These are phyloP conservation scores for Lamproptera curius DNA, from an alignment of 2,888 invertebrate genomes.

Conservation along the genomic window DNA sequence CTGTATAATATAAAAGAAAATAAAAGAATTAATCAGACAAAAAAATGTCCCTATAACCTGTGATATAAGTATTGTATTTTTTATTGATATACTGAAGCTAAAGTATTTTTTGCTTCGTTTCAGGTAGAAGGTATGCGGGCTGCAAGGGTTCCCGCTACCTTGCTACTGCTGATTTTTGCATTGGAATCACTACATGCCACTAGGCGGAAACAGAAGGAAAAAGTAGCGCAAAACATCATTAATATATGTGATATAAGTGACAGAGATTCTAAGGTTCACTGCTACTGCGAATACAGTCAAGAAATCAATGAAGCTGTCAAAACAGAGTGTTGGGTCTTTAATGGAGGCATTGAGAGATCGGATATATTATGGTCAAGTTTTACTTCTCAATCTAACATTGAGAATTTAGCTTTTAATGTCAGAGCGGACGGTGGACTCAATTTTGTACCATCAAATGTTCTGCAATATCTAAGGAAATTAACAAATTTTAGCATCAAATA, in stretches of 20 bases:
- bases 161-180: constrained; percentile 71
- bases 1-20: too few relatives aligned
- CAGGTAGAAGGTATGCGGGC: constrained; percentile 75
- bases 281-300: constrained; percentile 81
- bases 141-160: constrained; percentile 69
- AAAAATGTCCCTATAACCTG: too few relatives aligned
- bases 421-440: constrained; percentile 83
- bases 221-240: constrained; percentile 45
- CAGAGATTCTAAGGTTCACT: constrained; percentile 79
- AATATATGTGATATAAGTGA: constrained; percentile 79
- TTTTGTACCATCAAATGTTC: constrained; percentile 85
- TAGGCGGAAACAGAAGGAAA: constrained; percentile 66
- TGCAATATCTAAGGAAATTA: constrained; percentile 81
- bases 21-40: too few relatives aligned
- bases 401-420: constrained; percentile 84
- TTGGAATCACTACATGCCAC: constrained; percentile 68
- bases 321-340: constrained; percentile 88
- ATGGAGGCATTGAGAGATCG: constrained; percentile 80
- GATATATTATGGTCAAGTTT: constrained; percentile 86
- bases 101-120: too few relatives aligned
- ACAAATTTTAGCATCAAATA: constrained; percentile 84
- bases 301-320: constrained; percentile 79
- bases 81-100: too few relatives aligned
- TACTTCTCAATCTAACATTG: constrained; percentile 83
- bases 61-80: too few relatives aligned